phyloP scores from a whole-genome alignment of 2,113 vertebrate genomes.

The rat (Rattus norvegicus) region GRCr8 NC_086026.1:105030001-105030500 shows the following conservation, averaged over 20 bases:
- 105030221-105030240: neutral
- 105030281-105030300: neutral
- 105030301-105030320: neutral
- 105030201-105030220: neutral
- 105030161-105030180: neutral
- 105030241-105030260: neutral
- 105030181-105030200: neutral
- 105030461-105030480: neutral
- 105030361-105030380: neutral
- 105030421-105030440: neutral
- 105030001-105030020: neutral
- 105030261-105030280: neutral
- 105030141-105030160: neutral
- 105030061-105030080: too few relatives aligned
- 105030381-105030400: neutral
- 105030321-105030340: neutral
- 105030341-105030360: conserved; percentile 11
- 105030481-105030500: neutral
- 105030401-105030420: neutral
- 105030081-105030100: neutral
- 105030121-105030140: neutral
- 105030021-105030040: neutral
- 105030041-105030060: neutral
- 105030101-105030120: neutral
- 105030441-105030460: neutral